Percentiles rank a stretch among this genome's conserved stretches.
Conservation (phyloP, 2,797 vertebrate genomes). For the Spinibarbus caldwelli region DNA sequence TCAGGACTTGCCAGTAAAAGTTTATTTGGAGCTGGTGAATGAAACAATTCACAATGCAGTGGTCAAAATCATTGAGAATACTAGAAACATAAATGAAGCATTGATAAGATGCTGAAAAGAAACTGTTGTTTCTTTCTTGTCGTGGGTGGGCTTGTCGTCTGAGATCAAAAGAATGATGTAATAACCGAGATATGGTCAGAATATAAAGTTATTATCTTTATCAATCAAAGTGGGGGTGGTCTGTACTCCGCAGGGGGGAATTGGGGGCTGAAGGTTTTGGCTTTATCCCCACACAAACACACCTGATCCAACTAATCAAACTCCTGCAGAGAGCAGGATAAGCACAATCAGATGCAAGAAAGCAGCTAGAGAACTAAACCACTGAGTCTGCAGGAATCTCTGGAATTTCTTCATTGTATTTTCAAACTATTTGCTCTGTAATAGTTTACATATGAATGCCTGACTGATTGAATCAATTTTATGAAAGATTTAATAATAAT, state of each 20-base stretch:
- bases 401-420: background rate
- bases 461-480: background rate
- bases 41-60: background rate
- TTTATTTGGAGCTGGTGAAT: background rate
- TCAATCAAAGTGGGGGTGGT: conserved; percentile 5
- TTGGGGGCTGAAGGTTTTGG: conserved; percentile 24
- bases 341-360: conserved; percentile 51
- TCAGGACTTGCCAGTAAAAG: background rate
- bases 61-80: no score
- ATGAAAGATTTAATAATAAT: background rate
- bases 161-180: conserved; percentile 19
- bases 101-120: background rate
- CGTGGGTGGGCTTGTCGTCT: background rate
- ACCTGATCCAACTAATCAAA: conserved; percentile 53
- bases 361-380: background rate
- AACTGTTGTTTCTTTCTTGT: background rate
- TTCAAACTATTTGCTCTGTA: background rate
- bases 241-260: background rate
- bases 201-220: conserved; percentile 24
- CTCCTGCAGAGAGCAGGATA: conserved; percentile 40
- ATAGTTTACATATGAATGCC: background rate
- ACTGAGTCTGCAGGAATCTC: background rate
- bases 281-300: conserved; percentile 53
- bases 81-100: no score
- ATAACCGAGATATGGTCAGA: background rate